These are phyloP conservation scores for Drosophila jambulina DNA, from an alignment of 1,140 invertebrate species.

Conservation along the genomic window DNA sequence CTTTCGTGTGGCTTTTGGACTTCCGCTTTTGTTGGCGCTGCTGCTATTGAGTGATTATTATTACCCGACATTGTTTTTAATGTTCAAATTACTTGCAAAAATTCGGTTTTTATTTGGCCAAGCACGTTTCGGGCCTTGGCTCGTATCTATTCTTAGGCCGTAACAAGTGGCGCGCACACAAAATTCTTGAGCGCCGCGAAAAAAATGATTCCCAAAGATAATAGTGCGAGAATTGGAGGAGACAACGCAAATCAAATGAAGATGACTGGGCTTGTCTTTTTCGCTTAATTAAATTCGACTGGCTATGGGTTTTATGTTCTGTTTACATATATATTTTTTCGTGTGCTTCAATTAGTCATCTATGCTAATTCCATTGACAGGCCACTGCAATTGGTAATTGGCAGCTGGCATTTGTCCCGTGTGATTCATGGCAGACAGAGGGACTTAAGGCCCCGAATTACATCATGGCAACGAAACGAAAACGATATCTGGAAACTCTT, in stretches of 20 bases:
- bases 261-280: slow-evolving; percentile 35
- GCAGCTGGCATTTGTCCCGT: slow-evolving; percentile 20
- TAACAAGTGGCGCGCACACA: slow-evolving; percentile 37
- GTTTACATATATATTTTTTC: slow-evolving; percentile 9
- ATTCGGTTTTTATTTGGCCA: slow-evolving; percentile 53
- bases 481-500: slow-evolving; percentile 24
- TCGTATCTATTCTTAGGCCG: slow-evolving; percentile 45
- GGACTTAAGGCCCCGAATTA: slow-evolving; percentile 46
- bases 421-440: slow-evolving; percentile 54
- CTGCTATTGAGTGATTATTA: slow-evolving; percentile 76
- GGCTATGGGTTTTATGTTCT: slow-evolving; percentile 21
- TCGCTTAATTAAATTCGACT: slow-evolving; percentile 48
- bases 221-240: slow-evolving; percentile 18
- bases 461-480: slow-evolving; percentile 54
- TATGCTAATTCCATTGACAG: slow-evolving; percentile 63
- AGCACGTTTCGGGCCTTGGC: slow-evolving; percentile 59
- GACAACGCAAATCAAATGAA: slow-evolving; percentile 16
- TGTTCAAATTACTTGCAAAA: slow-evolving; percentile 79
- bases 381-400: slow-evolving; percentile 45
- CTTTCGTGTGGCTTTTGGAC: slow-evolving; percentile 76
- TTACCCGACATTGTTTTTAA: slow-evolving; percentile 70
- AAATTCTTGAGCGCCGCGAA: slow-evolving; percentile 14
- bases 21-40: slow-evolving; percentile 51
- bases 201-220: slow-evolving; percentile 26
- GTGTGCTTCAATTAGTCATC: slow-evolving; percentile 54